Percentiles rank a stretch among this genome's conserved stretches.
Evolutionary conservation across 2,113 vertebrate species (phyloP).

Genomic region (Syrrhaptes paradoxus): DNA sequence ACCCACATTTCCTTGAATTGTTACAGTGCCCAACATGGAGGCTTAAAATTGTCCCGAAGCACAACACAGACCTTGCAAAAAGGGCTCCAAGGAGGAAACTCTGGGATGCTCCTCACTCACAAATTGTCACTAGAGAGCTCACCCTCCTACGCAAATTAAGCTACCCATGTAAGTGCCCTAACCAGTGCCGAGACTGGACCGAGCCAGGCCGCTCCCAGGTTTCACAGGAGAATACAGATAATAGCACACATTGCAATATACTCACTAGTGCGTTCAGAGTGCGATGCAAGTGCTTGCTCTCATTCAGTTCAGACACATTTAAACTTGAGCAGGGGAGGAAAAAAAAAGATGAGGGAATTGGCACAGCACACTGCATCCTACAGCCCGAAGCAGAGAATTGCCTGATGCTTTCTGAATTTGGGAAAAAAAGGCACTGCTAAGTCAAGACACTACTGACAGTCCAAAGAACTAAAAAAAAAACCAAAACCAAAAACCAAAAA

Average conservation of each 20-base stretch:
- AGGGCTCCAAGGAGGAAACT: too few relatives aligned
- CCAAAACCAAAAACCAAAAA: too few relatives aligned
- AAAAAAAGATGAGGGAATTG: background rate
- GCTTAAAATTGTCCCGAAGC: background rate
- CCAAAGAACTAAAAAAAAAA: background rate
- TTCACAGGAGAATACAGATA: background rate
- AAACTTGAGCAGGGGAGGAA: background rate
- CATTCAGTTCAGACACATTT: background rate
- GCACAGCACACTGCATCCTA: background rate
- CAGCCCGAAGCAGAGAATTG: background rate
- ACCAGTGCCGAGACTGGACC: background rate
- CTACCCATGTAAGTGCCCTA: background rate
- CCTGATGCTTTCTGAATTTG: background rate
- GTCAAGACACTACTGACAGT: background rate
- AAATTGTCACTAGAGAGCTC: background rate
- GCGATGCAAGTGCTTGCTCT: background rate
- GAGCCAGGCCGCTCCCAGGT: background rate
- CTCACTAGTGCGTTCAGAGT: background rate
- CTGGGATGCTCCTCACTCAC: background rate
- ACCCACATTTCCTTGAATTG: too few relatives aligned
- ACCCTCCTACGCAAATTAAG: background rate
- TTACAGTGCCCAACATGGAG: background rate
- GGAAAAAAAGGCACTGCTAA: background rate
- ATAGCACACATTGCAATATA: accelerated
- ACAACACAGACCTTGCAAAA: background rate